Percentiles rank a stretch among this genome's conserved stretches.
Conservation (phyloP, 1,140 invertebrate species). For the Varroa destructor region DNA sequence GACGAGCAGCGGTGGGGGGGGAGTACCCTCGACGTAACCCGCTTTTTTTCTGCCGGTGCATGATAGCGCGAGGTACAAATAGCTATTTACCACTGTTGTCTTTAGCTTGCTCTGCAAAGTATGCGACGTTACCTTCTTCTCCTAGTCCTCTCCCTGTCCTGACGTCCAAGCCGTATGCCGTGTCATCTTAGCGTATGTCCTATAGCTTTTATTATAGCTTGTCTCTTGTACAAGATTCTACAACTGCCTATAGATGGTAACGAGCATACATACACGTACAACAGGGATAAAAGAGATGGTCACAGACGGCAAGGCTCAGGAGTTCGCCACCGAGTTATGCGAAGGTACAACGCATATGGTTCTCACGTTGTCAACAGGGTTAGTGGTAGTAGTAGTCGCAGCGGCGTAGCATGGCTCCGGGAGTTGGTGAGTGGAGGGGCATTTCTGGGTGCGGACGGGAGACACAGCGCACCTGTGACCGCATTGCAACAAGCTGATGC, state of each 20-base stretch:
- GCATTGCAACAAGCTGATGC: slow-evolving; percentile 28
- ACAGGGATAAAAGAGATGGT: too few species aligned
- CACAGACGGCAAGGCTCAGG: too few species aligned
- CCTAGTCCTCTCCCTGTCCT: background rate
- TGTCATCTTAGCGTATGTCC: background rate
- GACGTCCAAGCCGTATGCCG: background rate
- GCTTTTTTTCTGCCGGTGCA: too few species aligned
- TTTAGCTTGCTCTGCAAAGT: too few species aligned
- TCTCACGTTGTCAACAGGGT: slow-evolving; percentile 27
- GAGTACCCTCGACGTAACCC: too few species aligned
- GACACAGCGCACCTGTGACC: slow-evolving; percentile 24
- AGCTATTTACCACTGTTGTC: too few species aligned
- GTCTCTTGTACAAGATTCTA: too few species aligned
- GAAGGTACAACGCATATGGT: slow-evolving; percentile 9
- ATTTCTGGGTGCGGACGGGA: background rate
- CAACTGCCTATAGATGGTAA: too few species aligned
- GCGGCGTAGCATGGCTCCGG: background rate
- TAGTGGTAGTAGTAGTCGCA: background rate
- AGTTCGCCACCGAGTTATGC: too few species aligned
- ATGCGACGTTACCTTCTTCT: background rate
- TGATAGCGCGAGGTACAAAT: too few species aligned
- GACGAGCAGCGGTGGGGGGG: too few species aligned
- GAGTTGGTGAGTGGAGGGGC: background rate
- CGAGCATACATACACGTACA: too few species aligned
- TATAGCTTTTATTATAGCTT: background rate